Base-by-base conservation (phyloP, 2,888 invertebrate species). In the Aleiodes testaceus region DNA sequence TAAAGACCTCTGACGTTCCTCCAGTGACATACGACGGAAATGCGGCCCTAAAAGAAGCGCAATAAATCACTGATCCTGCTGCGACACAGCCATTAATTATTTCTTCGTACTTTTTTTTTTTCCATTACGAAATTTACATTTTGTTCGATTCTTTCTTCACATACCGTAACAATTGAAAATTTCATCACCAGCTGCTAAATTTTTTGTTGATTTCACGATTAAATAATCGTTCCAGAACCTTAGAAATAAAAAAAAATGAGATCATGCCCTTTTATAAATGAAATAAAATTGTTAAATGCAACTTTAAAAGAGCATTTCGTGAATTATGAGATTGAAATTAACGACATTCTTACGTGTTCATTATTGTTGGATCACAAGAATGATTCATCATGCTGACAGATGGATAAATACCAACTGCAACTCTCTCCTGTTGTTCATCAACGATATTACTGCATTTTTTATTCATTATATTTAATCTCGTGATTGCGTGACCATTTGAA, bases 301-400 rank as follows among this genome's bases (percentile, higher is more conserved):
- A 50, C 5, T 12, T n/a, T 16, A n/a, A 49, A 49, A n/a, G 14
- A 7, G 16, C 49, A 22, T 53, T 63, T 22, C 3, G 36, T 16
- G 26, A 14, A 30, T 70, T 36, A 7, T 14, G 16, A 50, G 26
- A 7, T 65, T 12, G n/a, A 70, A 3, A 12, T 22, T 53, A 16
- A 45, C 65, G 11, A 45, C 16, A 9, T 50, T 61, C 70, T 72
- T 22, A 75, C 75, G 72, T 72, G 63, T 74, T 74, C 50, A 73
- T 74, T 47, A 75, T 74, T 22, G 73, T 63, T 5, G 96, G 93
- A 75, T 94, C 92, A 85, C 98, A 98, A 0, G 96, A 94, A 88
- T 98, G 98, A 87, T 98, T 98, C 92, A 97, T 94, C 88, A 97
- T 92, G 80, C 96, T 95, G 0, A 95, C 92, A 1, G 95, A 92